Base-by-base conservation (phyloP, 2,888 invertebrate genomes). In the Noctua janthina region DNA sequence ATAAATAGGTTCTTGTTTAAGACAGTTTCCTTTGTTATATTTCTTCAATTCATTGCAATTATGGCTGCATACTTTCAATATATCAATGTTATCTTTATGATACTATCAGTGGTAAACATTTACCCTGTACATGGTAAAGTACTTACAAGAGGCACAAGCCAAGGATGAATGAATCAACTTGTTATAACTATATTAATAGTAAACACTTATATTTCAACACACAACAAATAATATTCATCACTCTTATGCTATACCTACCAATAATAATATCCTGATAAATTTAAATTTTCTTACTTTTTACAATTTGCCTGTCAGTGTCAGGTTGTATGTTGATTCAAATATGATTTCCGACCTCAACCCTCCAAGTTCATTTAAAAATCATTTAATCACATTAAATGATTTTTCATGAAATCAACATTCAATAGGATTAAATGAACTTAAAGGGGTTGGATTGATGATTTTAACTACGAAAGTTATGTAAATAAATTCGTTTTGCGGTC, bases 21-120 rank as follows among this genome's bases (percentile, higher is more conserved):
- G 76, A 69, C 62, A 64, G 29, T 43, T 62, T 56, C 7, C 17
- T 11, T 74, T 56, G 13, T 29, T 64, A 20, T 64, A 20, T 71
- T 78, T 64, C 49, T 68, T 78, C 51, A 56, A 64, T 64, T 54
- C 0, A 54, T 49, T 49, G 13, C 15, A 69, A 43, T 23, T 35
- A 79, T 64, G 29, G n/a, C 23, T 64, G 68, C 46, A 59, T 43
- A 35, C 10, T 39, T 56, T 79, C 51, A 64, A 80, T 69, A 35
- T 56, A 49, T 59, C 15, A 82, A 46, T 78, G 66, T 79, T 69
- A 80, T 79, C 39, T 69, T 64, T 81, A 64, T 74, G 67, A 64
- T 75, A 49, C 29, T 78, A 74, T 77, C 62, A 69, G n/a, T 29
- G 6, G 51, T 59, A 74, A 64, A 72, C 39, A 67, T 67, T 74